phyloP scores from a whole-genome alignment of 2,888 invertebrate genomes.

The Neria commutata region DNA sequence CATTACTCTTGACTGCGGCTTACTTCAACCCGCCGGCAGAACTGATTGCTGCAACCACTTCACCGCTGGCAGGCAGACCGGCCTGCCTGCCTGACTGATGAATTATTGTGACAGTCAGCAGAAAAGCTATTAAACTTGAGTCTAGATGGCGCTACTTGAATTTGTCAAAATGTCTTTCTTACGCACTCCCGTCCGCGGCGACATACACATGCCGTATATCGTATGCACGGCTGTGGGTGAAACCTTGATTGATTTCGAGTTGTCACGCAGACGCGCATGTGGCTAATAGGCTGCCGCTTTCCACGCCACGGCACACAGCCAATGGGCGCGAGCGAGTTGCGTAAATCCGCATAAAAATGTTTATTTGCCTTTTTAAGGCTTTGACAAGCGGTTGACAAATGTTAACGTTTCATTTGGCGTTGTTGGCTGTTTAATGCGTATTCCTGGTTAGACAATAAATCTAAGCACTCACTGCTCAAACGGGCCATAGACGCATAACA shows the following conservation, averaged over 20 bases:
- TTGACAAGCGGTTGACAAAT: conserved; percentile 56
- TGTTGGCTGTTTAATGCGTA: conserved; percentile 29
- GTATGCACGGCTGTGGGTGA: conserved; percentile 38
- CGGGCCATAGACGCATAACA: no score
- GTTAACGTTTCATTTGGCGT: conserved; percentile 35
- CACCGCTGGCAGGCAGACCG: background rate
- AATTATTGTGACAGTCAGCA: conserved; percentile 55
- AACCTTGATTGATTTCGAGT: conserved; percentile 57
- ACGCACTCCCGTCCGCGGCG: conserved; percentile 35
- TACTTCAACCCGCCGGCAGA: conserved; percentile 23
- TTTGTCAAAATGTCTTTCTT: conserved; percentile 57
- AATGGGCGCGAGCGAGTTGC: background rate
- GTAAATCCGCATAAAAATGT: conserved; percentile 24
- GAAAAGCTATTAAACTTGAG: conserved; percentile 54
- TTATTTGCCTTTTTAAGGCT: conserved; percentile 41
- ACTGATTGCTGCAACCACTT: background rate
- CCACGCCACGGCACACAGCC: conserved; percentile 4
- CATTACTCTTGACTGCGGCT: background rate
- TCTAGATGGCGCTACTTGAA: conserved; percentile 56
- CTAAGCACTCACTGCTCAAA: background rate
- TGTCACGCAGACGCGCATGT: conserved; percentile 60
- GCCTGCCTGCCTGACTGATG: conserved; percentile 46
- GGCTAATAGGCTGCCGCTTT: conserved; percentile 51
- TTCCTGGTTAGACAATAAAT: conserved; percentile 24
- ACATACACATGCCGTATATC: conserved; percentile 7